Base-by-base conservation (phyloP, 2,888 invertebrate genomes). In the Drosophila setosimentum region DNA sequence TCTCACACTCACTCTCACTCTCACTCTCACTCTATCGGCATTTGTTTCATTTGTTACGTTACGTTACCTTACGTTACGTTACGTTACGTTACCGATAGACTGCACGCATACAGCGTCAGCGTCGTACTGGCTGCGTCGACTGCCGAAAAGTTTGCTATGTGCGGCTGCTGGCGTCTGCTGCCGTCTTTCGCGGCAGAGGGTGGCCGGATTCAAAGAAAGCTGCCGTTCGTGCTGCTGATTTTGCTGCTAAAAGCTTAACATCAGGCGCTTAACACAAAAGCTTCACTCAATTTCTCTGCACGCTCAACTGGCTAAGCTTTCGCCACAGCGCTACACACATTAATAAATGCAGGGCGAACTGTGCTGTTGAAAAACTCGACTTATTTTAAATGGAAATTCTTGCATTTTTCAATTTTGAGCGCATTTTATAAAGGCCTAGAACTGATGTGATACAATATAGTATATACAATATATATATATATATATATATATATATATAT, bases 71-170 rank as follows among this genome's bases (percentile, higher is more conserved):
- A n/a, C n/a, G n/a, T n/a, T n/a, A 63, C 72, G 87, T 57, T 67
- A 63, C 73, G 85, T 60, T 70, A 24, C 45, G 45, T 49, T 66
- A 66, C 68, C 73, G 73, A 77, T 73, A 78, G 79, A 89, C 87
- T 80, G 87, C 86, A 87, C 90, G 90, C 87, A 89, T 80, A 89
- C 89, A 87, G 87, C 87, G 87, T 83, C 89, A 87, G 90, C 88
- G 89, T 86, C 86, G 80, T 76, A 87, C 87, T 87, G 81, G 65
- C 45, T 45, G 45, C 45, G 45, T 71, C 71, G 67, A 54, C 66
- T 54, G 73, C 79, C 70, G 35, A 83, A 87, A 85, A 80, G 78
- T 76, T 80, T 81, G 71, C 87, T 80, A 81, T 67, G 75, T 69
- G 62, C 54, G 74, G 57, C 68, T 71, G 59, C 48, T 58, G 77